Conservation (phyloP, 2,888 invertebrate species). For the Serripes groenlandicus region DNA sequence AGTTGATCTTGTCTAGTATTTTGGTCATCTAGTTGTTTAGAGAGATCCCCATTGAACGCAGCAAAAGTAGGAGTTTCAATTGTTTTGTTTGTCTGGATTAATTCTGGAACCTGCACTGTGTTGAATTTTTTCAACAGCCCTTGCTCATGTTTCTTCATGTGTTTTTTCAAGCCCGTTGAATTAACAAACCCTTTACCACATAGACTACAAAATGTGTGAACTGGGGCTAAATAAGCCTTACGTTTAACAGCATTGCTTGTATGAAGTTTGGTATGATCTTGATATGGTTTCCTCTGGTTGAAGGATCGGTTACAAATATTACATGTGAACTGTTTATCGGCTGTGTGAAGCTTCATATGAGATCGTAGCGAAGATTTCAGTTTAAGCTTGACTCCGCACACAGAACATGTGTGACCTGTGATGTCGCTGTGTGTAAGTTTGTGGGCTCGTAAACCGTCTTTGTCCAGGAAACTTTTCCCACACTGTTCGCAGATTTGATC, state of each 20-base stretch:
- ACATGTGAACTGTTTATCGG: slow-evolving; percentile 42
- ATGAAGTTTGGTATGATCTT: slow-evolving; percentile 38
- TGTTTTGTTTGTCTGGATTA: background rate
- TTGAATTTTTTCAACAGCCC: slow-evolving; percentile 43
- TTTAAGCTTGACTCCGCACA: slow-evolving; percentile 40
- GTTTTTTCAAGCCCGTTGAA: slow-evolving; percentile 34
- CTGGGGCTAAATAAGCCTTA: slow-evolving; percentile 28
- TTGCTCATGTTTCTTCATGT: slow-evolving; percentile 44
- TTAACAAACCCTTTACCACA: slow-evolving; percentile 47
- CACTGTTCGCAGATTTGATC: slow-evolving; percentile 46
- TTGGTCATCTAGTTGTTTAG: no score
- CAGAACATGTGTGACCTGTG: slow-evolving; percentile 13
- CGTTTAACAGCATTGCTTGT: slow-evolving; percentile 8
- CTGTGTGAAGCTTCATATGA: slow-evolving; percentile 52
- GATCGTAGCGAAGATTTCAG: slow-evolving; percentile 18
- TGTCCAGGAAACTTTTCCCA: slow-evolving; percentile 42
- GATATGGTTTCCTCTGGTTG: slow-evolving; percentile 34
- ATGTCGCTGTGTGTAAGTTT: slow-evolving; percentile 28
- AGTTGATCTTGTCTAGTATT: no score
- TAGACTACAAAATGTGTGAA: slow-evolving; percentile 41
- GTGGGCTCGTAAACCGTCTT: slow-evolving; percentile 31
- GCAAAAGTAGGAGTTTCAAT: background rate
- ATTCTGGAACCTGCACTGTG: background rate
- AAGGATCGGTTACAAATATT: slow-evolving; percentile 41
- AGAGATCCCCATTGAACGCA: no score